phyloP scores from a whole-genome alignment of 2,888 invertebrate species.

The Drosophila antonietae region DNA sequence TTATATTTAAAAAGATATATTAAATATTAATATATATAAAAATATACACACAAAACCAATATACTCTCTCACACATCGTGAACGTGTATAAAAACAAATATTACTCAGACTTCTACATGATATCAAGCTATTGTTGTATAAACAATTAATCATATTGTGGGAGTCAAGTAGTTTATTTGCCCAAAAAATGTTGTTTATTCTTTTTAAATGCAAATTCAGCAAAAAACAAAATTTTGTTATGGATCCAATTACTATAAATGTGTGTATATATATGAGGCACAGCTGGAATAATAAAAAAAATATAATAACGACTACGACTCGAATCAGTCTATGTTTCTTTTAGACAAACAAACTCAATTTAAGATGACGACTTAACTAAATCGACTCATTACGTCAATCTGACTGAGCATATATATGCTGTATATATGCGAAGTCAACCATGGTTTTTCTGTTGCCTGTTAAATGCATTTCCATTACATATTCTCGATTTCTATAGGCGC shows the following conservation, averaged over 20 bases:
- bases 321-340: neutral
- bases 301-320: neutral
- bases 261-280: neutral
- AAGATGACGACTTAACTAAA: neutral
- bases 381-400: neutral
- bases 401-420: neutral
- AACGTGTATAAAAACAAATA: neutral
- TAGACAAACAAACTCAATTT: neutral
- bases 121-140: neutral
- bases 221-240: neutral
- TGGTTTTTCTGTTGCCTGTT: too few relatives aligned
- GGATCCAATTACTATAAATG: constrained; percentile 17
- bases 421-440: too few relatives aligned
- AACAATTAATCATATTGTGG: neutral
- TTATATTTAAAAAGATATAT: too few relatives aligned
- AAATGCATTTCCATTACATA: too few relatives aligned
- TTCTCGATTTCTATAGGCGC: neutral
- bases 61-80: neutral
- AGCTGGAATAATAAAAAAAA: constrained; percentile 12
- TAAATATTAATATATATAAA: too few relatives aligned
- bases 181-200: neutral
- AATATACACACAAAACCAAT: neutral
- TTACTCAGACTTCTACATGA: neutral
- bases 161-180: neutral
- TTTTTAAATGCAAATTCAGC: neutral